Percentiles rank a stretch among this genome's conserved stretches.
Conservation (phyloP, 2,888 invertebrate genomes). For the Ophion ventricosus region DNA sequence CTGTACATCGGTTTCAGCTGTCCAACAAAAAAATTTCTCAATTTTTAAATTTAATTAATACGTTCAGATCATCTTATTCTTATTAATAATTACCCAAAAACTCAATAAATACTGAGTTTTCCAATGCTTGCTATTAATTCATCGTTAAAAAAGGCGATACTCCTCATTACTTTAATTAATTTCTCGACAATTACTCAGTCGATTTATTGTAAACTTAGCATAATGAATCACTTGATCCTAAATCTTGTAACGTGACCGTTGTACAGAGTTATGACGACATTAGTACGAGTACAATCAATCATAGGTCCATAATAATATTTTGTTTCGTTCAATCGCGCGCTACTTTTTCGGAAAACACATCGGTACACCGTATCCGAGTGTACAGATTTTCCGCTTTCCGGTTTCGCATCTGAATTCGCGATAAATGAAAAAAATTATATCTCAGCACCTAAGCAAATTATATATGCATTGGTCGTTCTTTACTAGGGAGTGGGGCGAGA, state of each 20-base stretch:
- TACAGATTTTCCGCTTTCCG: background rate
- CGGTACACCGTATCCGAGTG: background rate
- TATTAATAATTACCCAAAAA: too few species aligned
- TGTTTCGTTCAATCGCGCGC: background rate
- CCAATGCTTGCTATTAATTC: too few species aligned
- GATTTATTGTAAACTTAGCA: too few species aligned
- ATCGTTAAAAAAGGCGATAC: too few species aligned
- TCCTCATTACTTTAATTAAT: too few species aligned
- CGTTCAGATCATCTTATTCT: too few species aligned
- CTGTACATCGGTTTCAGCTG: too few species aligned
- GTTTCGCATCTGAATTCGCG: background rate
- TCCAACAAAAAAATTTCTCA: too few species aligned
- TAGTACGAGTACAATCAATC: background rate
- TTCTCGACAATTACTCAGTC: too few species aligned
- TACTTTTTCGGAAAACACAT: background rate
- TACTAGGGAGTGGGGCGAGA: background rate
- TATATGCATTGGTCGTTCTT: slow-evolving; percentile 4
- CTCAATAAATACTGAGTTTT: too few species aligned
- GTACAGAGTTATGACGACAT: background rate
- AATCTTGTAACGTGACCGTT: slow-evolving; percentile 1
- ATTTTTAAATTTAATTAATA: too few species aligned
- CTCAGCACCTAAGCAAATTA: background rate
- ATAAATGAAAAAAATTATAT: background rate
- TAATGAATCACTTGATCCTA: too few species aligned
- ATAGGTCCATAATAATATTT: background rate